Evolutionary conservation across 1,140 invertebrate species (phyloP).

Genomic region (Doryteuthis pealeii): DNA sequence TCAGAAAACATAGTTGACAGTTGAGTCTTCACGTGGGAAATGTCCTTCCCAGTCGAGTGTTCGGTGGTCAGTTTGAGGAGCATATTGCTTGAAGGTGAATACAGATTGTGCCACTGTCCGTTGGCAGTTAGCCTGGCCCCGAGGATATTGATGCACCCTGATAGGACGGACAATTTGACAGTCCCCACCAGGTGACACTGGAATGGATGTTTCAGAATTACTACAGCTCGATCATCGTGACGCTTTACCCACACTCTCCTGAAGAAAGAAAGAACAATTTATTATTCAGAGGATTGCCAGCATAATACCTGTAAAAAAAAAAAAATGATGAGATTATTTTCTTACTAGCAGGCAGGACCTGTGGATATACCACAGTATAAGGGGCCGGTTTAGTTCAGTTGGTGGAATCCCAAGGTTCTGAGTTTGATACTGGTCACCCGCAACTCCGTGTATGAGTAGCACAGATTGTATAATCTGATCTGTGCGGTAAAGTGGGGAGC

Average conservation of each 20-base stretch:
- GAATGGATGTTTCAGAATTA: background rate
- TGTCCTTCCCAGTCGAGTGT: background rate
- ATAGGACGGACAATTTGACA: conserved; percentile 9
- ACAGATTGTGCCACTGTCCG: conserved; percentile 8
- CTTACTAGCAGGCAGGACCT: too few species aligned
- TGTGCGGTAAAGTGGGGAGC: too few species aligned
- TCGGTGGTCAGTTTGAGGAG: background rate
- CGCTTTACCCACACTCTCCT: background rate
- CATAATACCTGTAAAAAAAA: too few species aligned
- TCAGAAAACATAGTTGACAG: background rate
- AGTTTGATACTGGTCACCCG: too few species aligned
- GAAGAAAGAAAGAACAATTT: background rate
- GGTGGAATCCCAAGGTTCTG: too few species aligned
- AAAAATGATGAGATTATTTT: too few species aligned
- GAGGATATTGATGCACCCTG: conserved; percentile 21
- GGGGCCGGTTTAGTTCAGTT: too few species aligned
- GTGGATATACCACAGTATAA: too few species aligned
- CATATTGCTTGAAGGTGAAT: conserved; percentile 25
- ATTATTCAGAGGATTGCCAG: too few species aligned
- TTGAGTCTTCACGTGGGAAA: background rate
- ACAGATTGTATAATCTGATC: too few species aligned
- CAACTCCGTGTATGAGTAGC: too few species aligned
- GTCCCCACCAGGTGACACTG: background rate
- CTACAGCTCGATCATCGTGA: background rate
- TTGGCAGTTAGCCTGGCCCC: conserved; percentile 18